Evolutionary conservation across 2,797 vertebrate species (phyloP), one percentile per base, ranked within the genome.

Genomic region (Acomys russatus): DNA sequence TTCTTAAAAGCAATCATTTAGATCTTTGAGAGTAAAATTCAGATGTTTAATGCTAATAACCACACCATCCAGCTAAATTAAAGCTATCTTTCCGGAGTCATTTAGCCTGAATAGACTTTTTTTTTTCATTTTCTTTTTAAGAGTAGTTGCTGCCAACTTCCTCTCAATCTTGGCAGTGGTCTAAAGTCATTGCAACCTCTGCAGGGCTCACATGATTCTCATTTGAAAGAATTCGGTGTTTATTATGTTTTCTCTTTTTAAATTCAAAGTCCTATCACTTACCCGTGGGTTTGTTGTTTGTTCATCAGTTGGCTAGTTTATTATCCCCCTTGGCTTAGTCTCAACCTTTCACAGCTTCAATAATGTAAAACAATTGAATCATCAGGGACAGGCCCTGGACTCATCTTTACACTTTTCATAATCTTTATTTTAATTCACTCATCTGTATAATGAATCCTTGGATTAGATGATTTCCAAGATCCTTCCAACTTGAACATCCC

Each of bases 341-440:
- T 94, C 79, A 91, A 63, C 18, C 28, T 90, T 44, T 87, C 68
- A 92, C 51, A 87, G 56, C 54, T 89, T 9, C 6, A 63, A 25
- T 76, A 87, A 84, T 49, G 1, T 77, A 70, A 97, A 94, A 93
- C 88, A 95, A 92, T 25, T 76, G 74, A 94, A 92, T 92, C 35
- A 79, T 94, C 88, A 92, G 88, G 89, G 23, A 76, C 68, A 33
- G 70, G 38, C 49, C 59, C 70, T 84, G 80, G 66, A 94, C 90
- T 94, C 44, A 77, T 92, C 79, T 93, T 76, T 54, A 88, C 7
- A 56, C 22, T 79, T 96, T 88, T 79, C 10, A 97, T 94, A 96
- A 93, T 96, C 96, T 95, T 96, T 96, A 92, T 97, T 97, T 95
- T 96, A 95, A 96, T 44, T 78, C 44, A 78, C 8, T 95, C 94